Evolutionary conservation across 2,888 invertebrate genomes (phyloP), one percentile per base, ranked within the genome.

Genomic region (Dorcus parallelipipedus): DNA sequence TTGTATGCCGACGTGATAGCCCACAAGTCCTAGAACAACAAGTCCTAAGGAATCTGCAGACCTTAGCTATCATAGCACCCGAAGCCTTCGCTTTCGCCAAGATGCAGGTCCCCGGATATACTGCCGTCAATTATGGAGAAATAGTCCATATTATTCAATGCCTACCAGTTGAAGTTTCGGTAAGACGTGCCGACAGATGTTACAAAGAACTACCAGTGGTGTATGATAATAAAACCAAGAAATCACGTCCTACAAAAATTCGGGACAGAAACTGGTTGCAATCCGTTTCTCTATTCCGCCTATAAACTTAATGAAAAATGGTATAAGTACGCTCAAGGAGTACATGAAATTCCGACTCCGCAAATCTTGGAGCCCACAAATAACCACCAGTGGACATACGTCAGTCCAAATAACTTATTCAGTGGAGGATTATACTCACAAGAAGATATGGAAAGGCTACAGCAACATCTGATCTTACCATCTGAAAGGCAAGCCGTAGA

Each of bases 81-180:
- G 58, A 58, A 40, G 58, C 57, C 17, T 58, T 62, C n/a, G 59
- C 59, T 9, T 60, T 42, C 9, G 42, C 60, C n/a, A 40, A 62
- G n/a, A 64, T 56, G 50, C 53, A 62, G 47, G 50, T 52, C 3
- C 51, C 59, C n/a, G 62, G 62, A 5, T 60, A 58, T 42, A 55
- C 60, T 10, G 62, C 62, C 8, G 41, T 51, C 14, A 52, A 43
- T 9, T 43, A 51, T 4, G 62, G 62, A 9, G 61, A 63, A 55
- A 48, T 57, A 7, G 47, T 63, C 2, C 58, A 59, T 9, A 58
- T 63, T 9, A 62, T 62, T 17, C 54, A 62, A 58, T 63, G 61
- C 23, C 52, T 50, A 9, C 53, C 61, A 5, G 49, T 60, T 4
- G 57, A 58, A 23, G 56, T 63, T 6, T 39, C 40, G 7, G 9